Percentiles rank a stretch among this genome's conserved stretches.
Conservation (phyloP, 2,888 invertebrate species). For the Thymelicus sylvestris region DNA sequence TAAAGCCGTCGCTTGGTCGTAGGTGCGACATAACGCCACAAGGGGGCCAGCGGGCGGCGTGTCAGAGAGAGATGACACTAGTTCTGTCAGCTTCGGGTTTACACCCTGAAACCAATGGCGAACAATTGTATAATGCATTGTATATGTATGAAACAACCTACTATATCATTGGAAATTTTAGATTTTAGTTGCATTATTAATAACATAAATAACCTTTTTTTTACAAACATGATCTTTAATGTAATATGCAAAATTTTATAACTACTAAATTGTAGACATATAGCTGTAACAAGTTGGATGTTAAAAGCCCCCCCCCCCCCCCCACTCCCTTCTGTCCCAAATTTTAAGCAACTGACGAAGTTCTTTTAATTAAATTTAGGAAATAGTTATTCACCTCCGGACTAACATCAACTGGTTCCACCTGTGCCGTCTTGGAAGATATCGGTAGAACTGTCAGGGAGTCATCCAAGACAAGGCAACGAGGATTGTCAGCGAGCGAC, state of each 20-base stretch:
- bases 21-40: constrained; percentile 94
- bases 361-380: too few species aligned
- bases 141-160: too few species aligned
- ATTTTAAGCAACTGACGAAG: too few species aligned
- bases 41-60: constrained; percentile 96
- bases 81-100: constrained; percentile 86
- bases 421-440: constrained; percentile 93
- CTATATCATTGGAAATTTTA: too few species aligned
- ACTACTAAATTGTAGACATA: too few species aligned
- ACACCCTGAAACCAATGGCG: constrained; percentile 57
- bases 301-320: too few species aligned
- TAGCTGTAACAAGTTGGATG: too few species aligned
- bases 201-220: too few species aligned
- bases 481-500: constrained; percentile 93
- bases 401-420: constrained; percentile 87
- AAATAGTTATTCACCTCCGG: constrained; percentile 61
- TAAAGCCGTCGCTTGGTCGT: constrained; percentile 97
- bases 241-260: too few species aligned
- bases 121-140: background rate
- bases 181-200: too few species aligned
- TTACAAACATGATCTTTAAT: too few species aligned
- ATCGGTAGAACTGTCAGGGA: constrained; percentile 95
- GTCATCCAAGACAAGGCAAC: constrained; percentile 97
- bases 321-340: too few species aligned
- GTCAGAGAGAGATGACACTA: constrained; percentile 94